Percentiles rank a stretch among this genome's conserved stretches.
Conservation (phyloP, 2,888 invertebrate genomes). For the Tetheella fluctuosa region DNA sequence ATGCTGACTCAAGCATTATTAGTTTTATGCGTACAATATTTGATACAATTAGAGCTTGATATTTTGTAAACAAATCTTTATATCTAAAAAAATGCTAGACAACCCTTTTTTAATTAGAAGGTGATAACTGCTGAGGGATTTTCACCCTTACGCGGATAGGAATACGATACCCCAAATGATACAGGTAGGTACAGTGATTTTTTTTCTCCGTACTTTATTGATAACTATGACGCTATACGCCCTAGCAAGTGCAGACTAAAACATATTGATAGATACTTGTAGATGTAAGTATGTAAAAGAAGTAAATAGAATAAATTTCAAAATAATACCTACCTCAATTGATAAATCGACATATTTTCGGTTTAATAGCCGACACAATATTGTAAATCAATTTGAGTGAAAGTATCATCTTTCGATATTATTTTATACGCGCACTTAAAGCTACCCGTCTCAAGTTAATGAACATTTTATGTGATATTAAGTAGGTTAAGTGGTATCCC, state of each 20-base stretch:
- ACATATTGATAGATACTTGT: not conserved
- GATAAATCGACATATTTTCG: conserved; percentile 16
- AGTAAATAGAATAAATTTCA: not conserved
- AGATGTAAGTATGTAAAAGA: not conserved
- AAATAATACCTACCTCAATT: not conserved
- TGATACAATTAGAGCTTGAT: no score
- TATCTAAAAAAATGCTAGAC: no score
- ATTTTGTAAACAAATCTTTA: no score
- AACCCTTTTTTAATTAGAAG: no score
- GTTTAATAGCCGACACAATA: conserved; percentile 25
- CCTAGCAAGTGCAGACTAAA: not conserved
- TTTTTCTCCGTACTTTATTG: no score
- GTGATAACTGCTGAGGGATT: no score
- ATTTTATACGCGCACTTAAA: conserved; percentile 14
- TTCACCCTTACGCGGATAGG: no score
- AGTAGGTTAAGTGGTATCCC: not conserved
- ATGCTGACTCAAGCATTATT: no score
- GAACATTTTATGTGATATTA: conserved; percentile 16
- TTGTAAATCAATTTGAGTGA: conserved; percentile 29
- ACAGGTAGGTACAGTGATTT: no score
- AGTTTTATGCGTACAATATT: no score
- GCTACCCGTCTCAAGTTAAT: conserved; percentile 21
- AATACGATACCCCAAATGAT: no score
- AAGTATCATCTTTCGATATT: conserved; percentile 15
- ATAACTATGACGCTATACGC: no score